Base-by-base conservation (phyloP, 2,888 invertebrate genomes). In the Caradrina clavipalpis region DNA sequence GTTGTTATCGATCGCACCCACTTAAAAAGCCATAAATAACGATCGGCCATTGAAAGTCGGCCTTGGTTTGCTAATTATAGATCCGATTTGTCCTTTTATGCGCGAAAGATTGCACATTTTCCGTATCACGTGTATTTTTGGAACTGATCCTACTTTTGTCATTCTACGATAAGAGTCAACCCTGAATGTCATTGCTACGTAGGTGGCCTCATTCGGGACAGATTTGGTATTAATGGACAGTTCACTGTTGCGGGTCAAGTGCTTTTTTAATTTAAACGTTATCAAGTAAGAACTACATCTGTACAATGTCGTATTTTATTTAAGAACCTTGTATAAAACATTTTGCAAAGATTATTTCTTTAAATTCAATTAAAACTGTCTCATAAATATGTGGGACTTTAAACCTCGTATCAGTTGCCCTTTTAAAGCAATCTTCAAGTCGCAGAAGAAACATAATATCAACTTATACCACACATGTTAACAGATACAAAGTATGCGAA, bases 21-120 rank as follows among this genome's bases (percentile, higher is more conserved):
- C 84, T 83, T 82, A 73, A 76, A 83, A 60, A 61, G 69, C 77
- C 84, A 84, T 83, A 82, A 83, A 83, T 82, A 84, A 77, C 50
- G 50, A 67, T 72, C 55, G 67, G 50, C 54, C 73, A 72, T 76
- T 78, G 62, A 69, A 66, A 61, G 76, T 64, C 61, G 64, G 26
- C 82, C 84, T 84, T 82, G 73, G 69, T 61, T 75, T 70, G 62
- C 68, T 76, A 66, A 80, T 80, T 76, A 69, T 76, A 71, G 63
- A 63, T 54, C 31, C 31, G 56, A 80, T 76, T 78, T 80, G 59
- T 71, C 65, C 49, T 60, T 76, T 66, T 55, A 61, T 54, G 21
- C 47, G 59, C 39, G 57, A 67, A 61, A 71, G 4, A 55, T 67
- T 66, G 66, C 81, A 71, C 50, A 56, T 78, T 69, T 76, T 60